phyloP scores from a whole-genome alignment of 1,140 invertebrate genomes.

The Chymomyza costata region DNA sequence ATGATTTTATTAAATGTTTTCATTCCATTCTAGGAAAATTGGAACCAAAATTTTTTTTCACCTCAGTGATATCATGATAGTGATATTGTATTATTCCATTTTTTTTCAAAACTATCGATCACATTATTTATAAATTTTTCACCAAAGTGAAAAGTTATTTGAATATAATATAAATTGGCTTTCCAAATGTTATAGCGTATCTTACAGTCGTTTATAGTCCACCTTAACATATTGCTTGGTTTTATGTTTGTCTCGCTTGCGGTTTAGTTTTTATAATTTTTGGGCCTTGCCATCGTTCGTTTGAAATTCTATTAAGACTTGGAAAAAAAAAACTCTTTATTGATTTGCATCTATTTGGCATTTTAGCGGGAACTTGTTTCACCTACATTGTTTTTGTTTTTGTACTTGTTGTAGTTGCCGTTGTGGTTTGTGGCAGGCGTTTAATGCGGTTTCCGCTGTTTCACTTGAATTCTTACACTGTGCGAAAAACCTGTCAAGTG shows the following conservation, averaged over 20 bases:
- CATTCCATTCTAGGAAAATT: too few relatives aligned
- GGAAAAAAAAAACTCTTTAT: slow-evolving; percentile 48
- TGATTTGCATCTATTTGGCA: slow-evolving; percentile 66
- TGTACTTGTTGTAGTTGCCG: slow-evolving; percentile 67
- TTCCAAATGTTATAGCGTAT: too few relatives aligned
- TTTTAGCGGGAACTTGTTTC: slow-evolving; percentile 64
- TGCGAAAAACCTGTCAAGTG: slow-evolving; percentile 23
- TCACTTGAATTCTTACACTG: slow-evolving; percentile 22
- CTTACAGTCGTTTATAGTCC: too few relatives aligned
- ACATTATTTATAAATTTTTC: too few relatives aligned
- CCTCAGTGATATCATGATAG: too few relatives aligned
- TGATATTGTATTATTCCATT: too few relatives aligned
- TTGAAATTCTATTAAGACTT: slow-evolving; percentile 60
- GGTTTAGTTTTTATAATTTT: slow-evolving; percentile 43
- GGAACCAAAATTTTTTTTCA: too few relatives aligned
- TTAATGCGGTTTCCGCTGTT: slow-evolving; percentile 6
- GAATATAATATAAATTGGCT: too few relatives aligned
- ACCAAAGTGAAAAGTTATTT: too few relatives aligned
- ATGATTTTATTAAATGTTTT: too few relatives aligned
- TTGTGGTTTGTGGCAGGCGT: slow-evolving; percentile 34
- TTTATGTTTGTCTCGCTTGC: slow-evolving; percentile 60
- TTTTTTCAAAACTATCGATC: too few relatives aligned
- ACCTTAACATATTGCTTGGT: too few relatives aligned
- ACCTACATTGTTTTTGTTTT: slow-evolving; percentile 68
- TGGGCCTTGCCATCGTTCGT: slow-evolving; percentile 21